A percentile compares a stretch with the other conserved stretches of the same genome.
These are phyloP conservation scores for Dasyornis broadbenti DNA, from an alignment of 2,113 vertebrate genomes.

Conservation along the genomic window DNA sequence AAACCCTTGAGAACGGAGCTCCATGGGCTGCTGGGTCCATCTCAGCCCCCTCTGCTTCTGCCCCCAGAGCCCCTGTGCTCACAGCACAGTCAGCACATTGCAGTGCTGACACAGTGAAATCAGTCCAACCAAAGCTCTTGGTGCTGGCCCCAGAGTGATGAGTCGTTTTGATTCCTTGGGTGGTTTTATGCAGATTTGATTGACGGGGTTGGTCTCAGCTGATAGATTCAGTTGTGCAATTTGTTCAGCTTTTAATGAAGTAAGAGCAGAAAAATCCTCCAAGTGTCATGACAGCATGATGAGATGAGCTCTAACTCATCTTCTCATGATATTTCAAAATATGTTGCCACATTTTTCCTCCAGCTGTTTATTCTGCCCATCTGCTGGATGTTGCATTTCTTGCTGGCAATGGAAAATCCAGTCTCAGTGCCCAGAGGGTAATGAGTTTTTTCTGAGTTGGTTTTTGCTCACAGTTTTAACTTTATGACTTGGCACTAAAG, in stretches of 20 bases:
- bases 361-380: background rate
- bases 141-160: background rate
- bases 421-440: background rate
- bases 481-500: background rate
- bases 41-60: background rate
- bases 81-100: background rate
- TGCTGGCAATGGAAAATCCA: background rate
- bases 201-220: background rate
- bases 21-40: background rate
- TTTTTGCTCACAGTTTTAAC: background rate
- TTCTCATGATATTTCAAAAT: conserved; percentile 3
- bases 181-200: background rate
- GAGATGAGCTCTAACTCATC: background rate
- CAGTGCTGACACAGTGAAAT: background rate
- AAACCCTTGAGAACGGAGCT: background rate
- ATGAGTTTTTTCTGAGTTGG: background rate
- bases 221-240: background rate
- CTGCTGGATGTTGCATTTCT: background rate
- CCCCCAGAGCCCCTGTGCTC: background rate
- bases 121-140: background rate
- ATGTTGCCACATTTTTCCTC: background rate
- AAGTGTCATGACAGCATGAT: background rate
- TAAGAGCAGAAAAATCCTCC: background rate
- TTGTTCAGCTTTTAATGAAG: background rate
- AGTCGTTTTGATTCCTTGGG: background rate